Base-by-base conservation (phyloP, 2,113 vertebrate species). In the Cariama cristata region DNA sequence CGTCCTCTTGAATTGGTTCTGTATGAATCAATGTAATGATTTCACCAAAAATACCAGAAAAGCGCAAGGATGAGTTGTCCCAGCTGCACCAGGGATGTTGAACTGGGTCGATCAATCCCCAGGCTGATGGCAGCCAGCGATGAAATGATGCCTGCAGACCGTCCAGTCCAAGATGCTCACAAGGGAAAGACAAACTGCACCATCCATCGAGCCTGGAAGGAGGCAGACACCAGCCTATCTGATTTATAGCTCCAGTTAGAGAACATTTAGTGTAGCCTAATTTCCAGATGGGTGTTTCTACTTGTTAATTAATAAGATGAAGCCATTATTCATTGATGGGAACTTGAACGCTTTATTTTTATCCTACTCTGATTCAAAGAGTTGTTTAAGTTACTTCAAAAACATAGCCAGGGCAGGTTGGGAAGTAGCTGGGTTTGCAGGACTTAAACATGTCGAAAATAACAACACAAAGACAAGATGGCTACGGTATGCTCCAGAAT, bases 231-330 rank as follows among this genome's bases (percentile, higher is more conserved):
- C 80, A 84, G 64, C 19, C 64, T 35, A 55, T 11, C 53, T 91
- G 60, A 94, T 94, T 74, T 62, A 91, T n/a, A 44, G 50, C 81
- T 71, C 1, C 0, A 95, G 22, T 47, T 45, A 81, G 24, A n/a
- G 76, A 91, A 89, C 76, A 49, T 74, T 93, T 28, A 40, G 23
- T 9, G 28, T 24, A 69, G 68, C n/a, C 74, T 62, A 7, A 24
- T 87, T 86, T 96, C 89, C 93, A 95, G 79, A 94, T 83, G 79
- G 67, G 67, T 44, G 83, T 76, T 96, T 66, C 86, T 90, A 50
- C 19, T 88, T 75, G 50, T 82, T 96, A 92, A 95, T 95, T 95
- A 95, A 83, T 71, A n/a, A 88, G 59, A 80, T 14, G 14, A 94
- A 94, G 79, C 67, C 55, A 62, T 69, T 92, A 93, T 58, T 94